Percentiles rank a stretch among this genome's conserved stretches.
phyloP scores from a whole-genome alignment of 2,113 vertebrate genomes.

The Brachypodius melanocephalos region DNA sequence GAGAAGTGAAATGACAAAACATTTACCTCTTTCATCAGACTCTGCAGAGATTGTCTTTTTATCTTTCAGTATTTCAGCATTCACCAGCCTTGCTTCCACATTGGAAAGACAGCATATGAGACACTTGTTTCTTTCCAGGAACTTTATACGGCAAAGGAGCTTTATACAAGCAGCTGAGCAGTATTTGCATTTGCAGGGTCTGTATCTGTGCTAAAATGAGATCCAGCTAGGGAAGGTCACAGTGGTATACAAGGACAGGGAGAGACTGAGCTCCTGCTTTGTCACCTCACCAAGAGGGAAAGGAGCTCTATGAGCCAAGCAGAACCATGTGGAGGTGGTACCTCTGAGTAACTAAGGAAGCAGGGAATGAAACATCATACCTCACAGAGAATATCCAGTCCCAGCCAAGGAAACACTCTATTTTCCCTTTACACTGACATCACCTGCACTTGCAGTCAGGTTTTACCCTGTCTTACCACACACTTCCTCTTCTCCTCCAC shows the following conservation, averaged over 20 bases:
- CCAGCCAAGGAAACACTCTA: neutral
- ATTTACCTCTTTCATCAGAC: neutral
- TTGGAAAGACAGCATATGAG: neutral
- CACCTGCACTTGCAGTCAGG: neutral
- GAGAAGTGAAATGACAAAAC: neutral
- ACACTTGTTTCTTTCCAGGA: neutral
- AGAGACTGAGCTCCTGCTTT: neutral
- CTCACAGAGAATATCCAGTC: neutral
- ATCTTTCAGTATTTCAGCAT: neutral
- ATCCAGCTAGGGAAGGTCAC: neutral
- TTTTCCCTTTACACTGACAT: neutral
- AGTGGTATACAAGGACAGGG: neutral
- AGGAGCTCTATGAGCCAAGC: neutral
- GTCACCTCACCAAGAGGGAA: neutral
- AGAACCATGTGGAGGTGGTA: neutral
- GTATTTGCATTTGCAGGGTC: neutral
- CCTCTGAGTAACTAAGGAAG: neutral
- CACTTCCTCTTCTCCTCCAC: neutral
- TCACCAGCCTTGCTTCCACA: neutral
- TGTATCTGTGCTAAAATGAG: neutral
- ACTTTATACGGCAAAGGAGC: neutral
- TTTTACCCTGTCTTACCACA: neutral
- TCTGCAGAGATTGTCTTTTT: neutral
- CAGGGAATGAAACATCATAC: neutral
- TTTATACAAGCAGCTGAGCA: neutral